Base-by-base conservation (phyloP, 2,888 invertebrate species). In the Oeneis ivallda region DNA sequence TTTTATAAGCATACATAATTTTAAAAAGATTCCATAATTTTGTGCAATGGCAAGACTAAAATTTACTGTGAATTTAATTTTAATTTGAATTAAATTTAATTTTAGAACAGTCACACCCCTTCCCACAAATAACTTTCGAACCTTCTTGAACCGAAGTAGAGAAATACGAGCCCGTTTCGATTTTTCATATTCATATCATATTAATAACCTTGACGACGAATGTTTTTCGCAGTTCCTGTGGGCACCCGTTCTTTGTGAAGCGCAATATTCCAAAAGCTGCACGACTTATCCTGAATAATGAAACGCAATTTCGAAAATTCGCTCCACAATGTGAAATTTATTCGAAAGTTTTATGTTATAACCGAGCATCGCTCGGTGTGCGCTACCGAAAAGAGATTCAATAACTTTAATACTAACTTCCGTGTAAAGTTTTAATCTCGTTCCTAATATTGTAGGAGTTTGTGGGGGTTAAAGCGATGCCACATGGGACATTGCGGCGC, bases 251-350 rank as follows among this genome's bases (percentile, higher is more conserved):
- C 91, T 81, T 95, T 94, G 84, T 95, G 95, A 71, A 95, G 91
- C 65, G 94, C 94, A 74, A 95, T 93, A 84, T 95, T 95, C 95
- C 95, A 95, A 50, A 95, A 94, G 60, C 93, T 93, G 80, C 95
- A 95, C 11, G 95, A 94, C 77, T 95, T 91, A 72, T 92, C 92
- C 91, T 93, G 75, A 71, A 80, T 76, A 71, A 67, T 60, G 62
- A 66, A 68, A 71, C 57, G 57, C 62, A 52, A 61, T 66, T 67
- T 62, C 50, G 57, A 65, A 66, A 62, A 66, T 64, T 67, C 65
- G 58, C 63, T 64, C 66, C 58, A 64, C 68, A 64, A 68, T 65
- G 49, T 64, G 47, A 58, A 69, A 67, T 67, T 71, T 69, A 59
- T 64, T 65, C 57, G 39, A 50, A 64, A 54, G 15, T 68, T 66